Base-by-base conservation (phyloP, 2,113 vertebrate species). In the Ammodytes dubius region DNA sequence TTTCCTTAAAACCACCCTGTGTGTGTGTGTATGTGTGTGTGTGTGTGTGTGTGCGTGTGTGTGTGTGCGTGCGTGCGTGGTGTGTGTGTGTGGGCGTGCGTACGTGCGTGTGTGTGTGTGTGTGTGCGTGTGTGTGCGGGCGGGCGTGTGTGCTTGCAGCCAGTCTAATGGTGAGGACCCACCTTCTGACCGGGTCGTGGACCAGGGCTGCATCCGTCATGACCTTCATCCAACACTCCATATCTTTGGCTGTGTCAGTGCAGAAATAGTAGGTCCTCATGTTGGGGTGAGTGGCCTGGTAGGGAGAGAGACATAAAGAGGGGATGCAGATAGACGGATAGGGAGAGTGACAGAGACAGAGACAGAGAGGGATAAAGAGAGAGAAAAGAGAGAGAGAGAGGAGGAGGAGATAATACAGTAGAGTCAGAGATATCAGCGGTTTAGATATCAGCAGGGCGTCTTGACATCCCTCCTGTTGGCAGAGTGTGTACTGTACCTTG, bases 201-300 rank as follows among this genome's bases (percentile, higher is more conserved):
- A 99, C 97, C 6, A 99, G 96, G 2, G 98, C 96, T 52, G 98
- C 97, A 27, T 99, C 98, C n/a, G 96, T 96, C 98, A 99, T 99
- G 77, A 96, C 97, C 92, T 97, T 98, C 97, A 99, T 99, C 98
- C 98, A 99, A 49, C 96, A 91, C 81, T 99, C 98, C 97, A 98
- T 99, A 82, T 99, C 98, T 94, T 98, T 98, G 86, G 96, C 96
- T 69, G 97, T 96, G 93, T 99, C 98, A 66, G 97, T 96, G 95
- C 97, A 98, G 96, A 99, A 99, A 93, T 99, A 99, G 93, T 99
- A 99, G 1, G 98, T 99, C 94, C 98, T 95, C 98, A 99, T 99
- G 94, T 99, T 99, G 87, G 98, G 96, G 92, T 99, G 98, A 77
- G 97, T 97, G 89, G 98, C 98, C 98, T 99, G 95, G 86, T 6